Evolutionary conservation across 2,113 vertebrate genomes (phyloP).

Genomic region (Psittacula cyanocephala): DNA sequence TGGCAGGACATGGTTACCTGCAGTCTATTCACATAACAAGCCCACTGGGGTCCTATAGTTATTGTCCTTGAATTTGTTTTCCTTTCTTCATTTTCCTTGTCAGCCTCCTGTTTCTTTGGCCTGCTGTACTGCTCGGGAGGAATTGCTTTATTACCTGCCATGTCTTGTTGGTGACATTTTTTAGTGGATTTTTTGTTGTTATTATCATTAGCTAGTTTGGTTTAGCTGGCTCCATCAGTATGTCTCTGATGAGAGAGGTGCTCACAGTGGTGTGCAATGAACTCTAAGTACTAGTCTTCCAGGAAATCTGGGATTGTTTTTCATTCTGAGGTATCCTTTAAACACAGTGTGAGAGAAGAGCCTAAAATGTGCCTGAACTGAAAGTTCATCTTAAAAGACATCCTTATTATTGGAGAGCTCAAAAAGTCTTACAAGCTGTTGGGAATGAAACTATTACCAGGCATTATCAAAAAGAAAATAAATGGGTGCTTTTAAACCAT

Average conservation of each 20-base stretch:
- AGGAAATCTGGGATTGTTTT: conserved; percentile 76
- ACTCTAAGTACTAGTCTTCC: conserved; percentile 67
- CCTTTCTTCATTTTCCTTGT: conserved; percentile 80
- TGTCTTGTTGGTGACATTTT: conserved; percentile 45
- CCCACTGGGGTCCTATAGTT: conserved; percentile 84
- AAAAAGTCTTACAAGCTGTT: background rate
- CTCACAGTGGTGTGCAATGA: conserved; percentile 59
- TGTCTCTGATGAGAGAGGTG: conserved; percentile 55
- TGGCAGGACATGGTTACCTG: conserved; percentile 83
- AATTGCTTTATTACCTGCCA: conserved; percentile 73
- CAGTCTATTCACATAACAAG: conserved; percentile 87
- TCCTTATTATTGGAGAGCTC: background rate
- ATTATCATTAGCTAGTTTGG: conserved; percentile 13
- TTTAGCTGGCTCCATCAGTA: conserved; percentile 57
- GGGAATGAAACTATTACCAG: background rate
- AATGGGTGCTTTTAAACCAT: background rate
- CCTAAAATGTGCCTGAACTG: background rate
- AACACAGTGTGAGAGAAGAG: background rate
- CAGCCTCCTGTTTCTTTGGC: conserved; percentile 68
- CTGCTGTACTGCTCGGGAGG: conserved; percentile 67
- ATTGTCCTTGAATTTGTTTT: conserved; percentile 76
- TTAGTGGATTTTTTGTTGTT: background rate
- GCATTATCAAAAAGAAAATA: background rate
- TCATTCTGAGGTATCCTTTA: conserved; percentile 1
- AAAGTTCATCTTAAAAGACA: background rate